Base-by-base conservation (phyloP, 1,140 invertebrate species). In the Calliphora vicina region DNA sequence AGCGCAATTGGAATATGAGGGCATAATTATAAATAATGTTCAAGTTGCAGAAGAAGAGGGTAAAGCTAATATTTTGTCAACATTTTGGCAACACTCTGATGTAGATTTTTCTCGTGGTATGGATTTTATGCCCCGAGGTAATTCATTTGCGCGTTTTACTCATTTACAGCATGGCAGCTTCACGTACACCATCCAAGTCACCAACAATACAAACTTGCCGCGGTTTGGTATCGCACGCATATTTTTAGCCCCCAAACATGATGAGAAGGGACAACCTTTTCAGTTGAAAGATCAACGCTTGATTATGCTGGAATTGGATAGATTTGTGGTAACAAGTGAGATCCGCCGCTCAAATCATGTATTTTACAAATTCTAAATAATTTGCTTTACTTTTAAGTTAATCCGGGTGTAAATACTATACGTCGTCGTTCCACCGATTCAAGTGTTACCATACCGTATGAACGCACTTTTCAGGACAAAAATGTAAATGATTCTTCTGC, bases 31-130 rank as follows among this genome's bases (percentile, higher is more conserved):
- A 17, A 89, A 91, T 0, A 91, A 91, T 0, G 85, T 94, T 4
- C 85, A 92, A 84, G 86, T 95, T 10, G 86, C 91, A 71, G 89
- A 91, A 10, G 86, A 91, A 82, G 87, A 92, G 0, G 91, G 92
- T 0, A 85, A 86, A 26, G 84, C 91, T 42, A 95, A 96, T 88
- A 86, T 87, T 0, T 85, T n/a, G 87, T 88, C 80, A 96, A 95
- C 0, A 94, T 93, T 88, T 96, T 95, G 95, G 94, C 93, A 91
- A 93, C 95, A 88, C 95, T 92, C 94, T 78, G 93, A 94, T 25
- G 90, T 96, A 27, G 94, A 96, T 85, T 87, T 97, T n/a, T 94
- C 94, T 0, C 92, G 95, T 23, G 96, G 96, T 9, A 92, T 96
- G 83, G 95, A 96, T 87, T 96, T 96, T 91, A 83, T 91, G 88